Evolutionary conservation across 2,888 invertebrate species (phyloP), one percentile per base, ranked within the genome.

Genomic region (Aelia acuminata): DNA sequence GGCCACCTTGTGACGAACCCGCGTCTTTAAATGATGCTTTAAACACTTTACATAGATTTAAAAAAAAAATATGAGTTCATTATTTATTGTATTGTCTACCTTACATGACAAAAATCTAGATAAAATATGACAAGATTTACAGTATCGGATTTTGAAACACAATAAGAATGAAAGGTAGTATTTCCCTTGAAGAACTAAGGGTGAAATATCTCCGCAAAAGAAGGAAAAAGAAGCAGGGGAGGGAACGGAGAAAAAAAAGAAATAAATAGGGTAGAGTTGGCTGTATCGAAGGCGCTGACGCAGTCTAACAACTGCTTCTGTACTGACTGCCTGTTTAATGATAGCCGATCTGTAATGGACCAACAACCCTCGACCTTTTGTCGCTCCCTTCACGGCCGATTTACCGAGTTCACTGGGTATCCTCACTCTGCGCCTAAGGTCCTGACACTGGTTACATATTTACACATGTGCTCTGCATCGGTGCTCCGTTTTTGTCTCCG

Each of bases 311-410:
- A 80, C 43, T 39, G 22, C 43, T 39, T n/a, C 80, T 80, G 43
- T n/a, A 80, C 43, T 3, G 43, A 22, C 80, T 80, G n/a, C 80
- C 80, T 80, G 80, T 80, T 80, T 80, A 80, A 80, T 80, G 80
- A 80, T 43, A 80, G 80, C 80, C 80, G 80, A 80, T 80, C 80
- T 80, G 43, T 80, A 80, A 80, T 80, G 80, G 80, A 80, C 43
- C 43, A 47, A 80, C 80, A 47, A 80, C 80, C 15, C 80, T 43
- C 80, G 43, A 80, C 43, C 80, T 80, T 80, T 80, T 80, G 80
- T 80, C 80, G 43, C n/a, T 13, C 80, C 80, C 80, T 80, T 80
- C 80, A 80, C 43, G 80, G 80, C 43, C 80, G 80, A 80, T 80
- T 80, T 80, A 80, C 18, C 63, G n/a, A 43, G 80, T 22, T 80